Conservation (phyloP, 1,140 invertebrate species). For the Aphaenogaster ashmeadi region DNA sequence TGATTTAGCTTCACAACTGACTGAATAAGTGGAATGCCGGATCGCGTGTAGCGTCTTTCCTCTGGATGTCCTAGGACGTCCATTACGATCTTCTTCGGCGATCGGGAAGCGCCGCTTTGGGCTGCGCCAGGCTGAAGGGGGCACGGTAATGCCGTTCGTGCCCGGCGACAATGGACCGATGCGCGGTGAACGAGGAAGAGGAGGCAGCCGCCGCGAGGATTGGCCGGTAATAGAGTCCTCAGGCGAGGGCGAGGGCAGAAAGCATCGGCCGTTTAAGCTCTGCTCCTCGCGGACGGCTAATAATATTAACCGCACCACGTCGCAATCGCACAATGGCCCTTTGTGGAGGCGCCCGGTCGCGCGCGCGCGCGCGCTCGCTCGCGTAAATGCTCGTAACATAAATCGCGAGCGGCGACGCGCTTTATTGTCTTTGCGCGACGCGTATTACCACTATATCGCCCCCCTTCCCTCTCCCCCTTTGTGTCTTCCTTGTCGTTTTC, state of each 20-base stretch:
- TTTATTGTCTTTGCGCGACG: slow-evolving; percentile 59
- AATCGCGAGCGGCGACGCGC: slow-evolving; percentile 63
- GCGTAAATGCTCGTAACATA: slow-evolving; percentile 66
- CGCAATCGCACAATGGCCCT: slow-evolving; percentile 79
- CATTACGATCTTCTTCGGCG: not conserved
- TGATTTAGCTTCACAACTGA: not conserved
- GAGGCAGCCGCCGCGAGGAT: slow-evolving; percentile 66
- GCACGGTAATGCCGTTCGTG: slow-evolving; percentile 36
- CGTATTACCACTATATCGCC: not conserved
- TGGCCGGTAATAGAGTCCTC: slow-evolving; percentile 82
- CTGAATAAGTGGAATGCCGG: not conserved
- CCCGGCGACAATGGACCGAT: slow-evolving; percentile 38
- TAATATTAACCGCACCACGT: slow-evolving; percentile 80
- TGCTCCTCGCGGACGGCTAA: slow-evolving; percentile 79
- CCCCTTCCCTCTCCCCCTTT: not conserved
- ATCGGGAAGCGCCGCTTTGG: slow-evolving; percentile 16
- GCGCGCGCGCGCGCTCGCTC: slow-evolving; percentile 9
- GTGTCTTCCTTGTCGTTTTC: not conserved
- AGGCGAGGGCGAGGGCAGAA: slow-evolving; percentile 69
- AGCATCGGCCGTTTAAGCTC: slow-evolving; percentile 75
- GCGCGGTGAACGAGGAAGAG: slow-evolving; percentile 32
- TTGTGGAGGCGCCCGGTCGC: slow-evolving; percentile 72
- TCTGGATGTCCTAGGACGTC: not conserved
- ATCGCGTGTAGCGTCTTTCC: not conserved
- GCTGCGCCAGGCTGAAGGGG: not conserved